A percentile compares a stretch with the other conserved stretches of the same genome.
Conservation (phyloP, 2,797 vertebrate genomes). For the Phoeniculus purpureus region DNA sequence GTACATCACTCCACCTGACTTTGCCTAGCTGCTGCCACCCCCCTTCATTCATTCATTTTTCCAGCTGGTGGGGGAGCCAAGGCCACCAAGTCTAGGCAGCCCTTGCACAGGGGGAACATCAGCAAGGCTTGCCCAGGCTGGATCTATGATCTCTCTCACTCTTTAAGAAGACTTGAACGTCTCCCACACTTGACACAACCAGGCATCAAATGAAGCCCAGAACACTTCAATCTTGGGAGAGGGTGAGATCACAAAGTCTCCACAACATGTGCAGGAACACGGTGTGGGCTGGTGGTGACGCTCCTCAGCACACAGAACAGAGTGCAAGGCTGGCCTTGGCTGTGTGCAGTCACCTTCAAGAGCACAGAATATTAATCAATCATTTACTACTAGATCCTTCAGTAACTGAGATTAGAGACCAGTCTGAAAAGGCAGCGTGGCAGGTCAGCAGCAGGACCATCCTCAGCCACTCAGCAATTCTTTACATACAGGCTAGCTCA, state of each 20-base stretch:
- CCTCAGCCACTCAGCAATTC: background rate
- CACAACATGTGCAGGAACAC: accelerated
- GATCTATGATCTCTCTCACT: accelerated
- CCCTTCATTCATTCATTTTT: background rate
- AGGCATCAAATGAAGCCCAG: background rate
- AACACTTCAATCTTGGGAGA: background rate
- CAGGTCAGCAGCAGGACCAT: background rate
- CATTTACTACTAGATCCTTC: background rate
- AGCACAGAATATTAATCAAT: background rate
- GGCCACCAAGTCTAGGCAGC: background rate
- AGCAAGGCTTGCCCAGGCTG: background rate
- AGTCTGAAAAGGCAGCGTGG: background rate
- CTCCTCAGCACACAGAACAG: background rate
- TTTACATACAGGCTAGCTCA: background rate
- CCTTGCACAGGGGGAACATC: background rate
- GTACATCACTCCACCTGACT: background rate
- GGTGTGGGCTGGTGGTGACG: accelerated
- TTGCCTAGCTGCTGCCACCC: background rate
- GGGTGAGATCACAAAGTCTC: background rate
- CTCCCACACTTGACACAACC: accelerated
- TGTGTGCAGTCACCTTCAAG: background rate
- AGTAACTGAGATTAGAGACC: background rate
- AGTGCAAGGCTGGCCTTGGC: background rate
- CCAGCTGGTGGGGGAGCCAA: background rate
- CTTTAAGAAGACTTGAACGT: background rate